phyloP scores from a whole-genome alignment of 2,888 invertebrate genomes.

The Spodoptera littoralis region DNA sequence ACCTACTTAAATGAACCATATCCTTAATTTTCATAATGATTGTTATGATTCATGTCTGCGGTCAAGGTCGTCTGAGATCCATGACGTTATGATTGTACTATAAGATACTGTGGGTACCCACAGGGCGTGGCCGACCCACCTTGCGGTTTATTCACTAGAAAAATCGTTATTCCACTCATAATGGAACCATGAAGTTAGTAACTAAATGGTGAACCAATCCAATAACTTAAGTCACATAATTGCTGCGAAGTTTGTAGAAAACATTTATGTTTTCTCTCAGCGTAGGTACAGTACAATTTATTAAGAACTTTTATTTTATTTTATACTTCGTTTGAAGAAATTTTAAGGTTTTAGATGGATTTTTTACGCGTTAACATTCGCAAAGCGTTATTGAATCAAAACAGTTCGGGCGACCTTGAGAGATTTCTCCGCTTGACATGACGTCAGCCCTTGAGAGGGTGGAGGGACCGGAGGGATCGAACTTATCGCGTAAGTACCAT shows the following conservation, averaged over 20 bases:
- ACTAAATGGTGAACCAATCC: conserved; percentile 31
- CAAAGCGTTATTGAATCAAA: conserved; percentile 48
- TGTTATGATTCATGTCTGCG: conserved; percentile 62
- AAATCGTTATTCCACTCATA: conserved; percentile 63
- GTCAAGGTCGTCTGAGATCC: conserved; percentile 68
- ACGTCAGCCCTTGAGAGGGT: conserved; percentile 56
- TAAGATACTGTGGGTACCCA: conserved; percentile 52
- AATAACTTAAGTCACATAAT: conserved; percentile 25
- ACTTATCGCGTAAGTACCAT: conserved; percentile 45
- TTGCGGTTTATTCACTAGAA: conserved; percentile 63
- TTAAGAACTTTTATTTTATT: conserved; percentile 6
- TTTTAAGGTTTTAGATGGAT: conserved; percentile 18
- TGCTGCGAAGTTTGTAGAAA: conserved; percentile 2
- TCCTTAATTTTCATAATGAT: conserved; percentile 54
- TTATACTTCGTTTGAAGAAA: not conserved
- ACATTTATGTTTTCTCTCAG: conserved; percentile 7
- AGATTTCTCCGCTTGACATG: conserved; percentile 47
- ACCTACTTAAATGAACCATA: conserved; percentile 45
- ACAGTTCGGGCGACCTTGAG: conserved; percentile 54
- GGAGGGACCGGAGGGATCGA: conserved; percentile 44
- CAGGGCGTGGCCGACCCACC: conserved; percentile 72
- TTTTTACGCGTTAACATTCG: conserved; percentile 28
- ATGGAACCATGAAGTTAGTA: conserved; percentile 44
- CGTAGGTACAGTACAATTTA: conserved; percentile 1
- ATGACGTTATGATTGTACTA: conserved; percentile 64